A percentile compares a stretch with the other conserved stretches of the same genome.
Evolutionary conservation across 1,140 invertebrate species (phyloP).

Genomic region (Drosophila ercepeae): DNA sequence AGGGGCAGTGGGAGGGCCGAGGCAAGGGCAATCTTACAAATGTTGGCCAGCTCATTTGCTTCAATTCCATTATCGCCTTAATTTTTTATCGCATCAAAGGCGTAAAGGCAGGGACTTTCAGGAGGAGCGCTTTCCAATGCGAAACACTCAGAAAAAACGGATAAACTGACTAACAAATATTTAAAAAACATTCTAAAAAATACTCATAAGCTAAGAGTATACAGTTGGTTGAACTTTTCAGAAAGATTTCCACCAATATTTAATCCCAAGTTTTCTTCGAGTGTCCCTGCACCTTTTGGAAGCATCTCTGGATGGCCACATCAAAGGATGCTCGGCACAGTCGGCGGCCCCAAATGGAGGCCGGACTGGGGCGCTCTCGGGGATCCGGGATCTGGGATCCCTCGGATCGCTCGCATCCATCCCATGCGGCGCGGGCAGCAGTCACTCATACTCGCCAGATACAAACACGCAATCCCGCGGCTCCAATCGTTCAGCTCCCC

Average conservation of each 20-base stretch:
- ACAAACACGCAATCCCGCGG: conserved; percentile 65
- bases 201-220: too few species aligned
- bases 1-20: neutral
- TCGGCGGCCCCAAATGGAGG: conserved; percentile 64
- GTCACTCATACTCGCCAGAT: conserved; percentile 77
- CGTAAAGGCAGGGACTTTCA: conserved; percentile 29
- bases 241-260: too few species aligned
- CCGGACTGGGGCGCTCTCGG: conserved; percentile 14
- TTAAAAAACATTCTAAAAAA: neutral
- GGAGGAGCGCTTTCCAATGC: neutral
- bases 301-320: conserved; percentile 51
- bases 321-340: conserved; percentile 80
- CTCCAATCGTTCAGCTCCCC: conserved; percentile 33
- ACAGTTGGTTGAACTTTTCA: too few species aligned
- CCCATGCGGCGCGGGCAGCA: conserved; percentile 68
- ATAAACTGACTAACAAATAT: neutral
- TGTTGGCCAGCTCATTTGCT: conserved; percentile 82
- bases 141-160: conserved; percentile 11
- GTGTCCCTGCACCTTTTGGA: conserved; percentile 30
- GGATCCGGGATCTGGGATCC: conserved; percentile 9
- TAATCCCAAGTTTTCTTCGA: neutral
- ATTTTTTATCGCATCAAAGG: conserved; percentile 82
- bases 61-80: conserved; percentile 83
- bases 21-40: conserved; percentile 66
- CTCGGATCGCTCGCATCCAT: conserved; percentile 30